Evolutionary conservation across 2,888 invertebrate species (phyloP).

Genomic region (Cylloceria caligata): DNA sequence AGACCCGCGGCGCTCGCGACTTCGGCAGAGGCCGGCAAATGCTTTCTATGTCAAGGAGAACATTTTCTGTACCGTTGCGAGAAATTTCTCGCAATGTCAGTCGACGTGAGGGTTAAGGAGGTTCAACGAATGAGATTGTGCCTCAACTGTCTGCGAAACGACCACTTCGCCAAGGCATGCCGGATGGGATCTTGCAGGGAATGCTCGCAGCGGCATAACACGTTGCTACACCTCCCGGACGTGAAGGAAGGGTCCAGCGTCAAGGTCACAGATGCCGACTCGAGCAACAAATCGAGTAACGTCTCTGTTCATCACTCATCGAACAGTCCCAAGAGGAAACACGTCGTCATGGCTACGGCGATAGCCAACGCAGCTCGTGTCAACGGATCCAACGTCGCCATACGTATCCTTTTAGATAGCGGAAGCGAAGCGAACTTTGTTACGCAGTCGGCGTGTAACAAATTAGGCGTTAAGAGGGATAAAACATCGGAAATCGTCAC

Average conservation of each 20-base stretch:
- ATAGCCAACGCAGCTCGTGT: conserved; percentile 32
- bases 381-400: conserved; percentile 31
- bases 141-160: conserved; percentile 56
- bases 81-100: conserved; percentile 50
- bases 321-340: not conserved
- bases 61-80: conserved; percentile 60
- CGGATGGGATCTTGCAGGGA: conserved; percentile 57
- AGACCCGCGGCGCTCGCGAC: conserved; percentile 20
- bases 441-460: conserved; percentile 45
- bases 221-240: conserved; percentile 50
- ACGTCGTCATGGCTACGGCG: conserved; percentile 58
- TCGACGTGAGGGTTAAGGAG: conserved; percentile 54
- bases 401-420: conserved; percentile 63
- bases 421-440: conserved; percentile 64
- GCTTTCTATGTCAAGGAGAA: conserved; percentile 55
- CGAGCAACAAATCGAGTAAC: conserved; percentile 45
- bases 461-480: conserved; percentile 44
- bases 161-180: conserved; percentile 58
- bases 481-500: conserved; percentile 30
- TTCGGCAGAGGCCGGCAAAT: conserved; percentile 29
- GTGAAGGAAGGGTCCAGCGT: not conserved
- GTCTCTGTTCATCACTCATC: conserved; percentile 36
- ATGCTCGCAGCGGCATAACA: conserved; percentile 62
- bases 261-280: not conserved
- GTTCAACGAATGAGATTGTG: conserved; percentile 45